Percentiles rank a stretch among this genome's conserved stretches.
Conservation (phyloP, 2,113 vertebrate genomes). For the Morone chrysops region DNA sequence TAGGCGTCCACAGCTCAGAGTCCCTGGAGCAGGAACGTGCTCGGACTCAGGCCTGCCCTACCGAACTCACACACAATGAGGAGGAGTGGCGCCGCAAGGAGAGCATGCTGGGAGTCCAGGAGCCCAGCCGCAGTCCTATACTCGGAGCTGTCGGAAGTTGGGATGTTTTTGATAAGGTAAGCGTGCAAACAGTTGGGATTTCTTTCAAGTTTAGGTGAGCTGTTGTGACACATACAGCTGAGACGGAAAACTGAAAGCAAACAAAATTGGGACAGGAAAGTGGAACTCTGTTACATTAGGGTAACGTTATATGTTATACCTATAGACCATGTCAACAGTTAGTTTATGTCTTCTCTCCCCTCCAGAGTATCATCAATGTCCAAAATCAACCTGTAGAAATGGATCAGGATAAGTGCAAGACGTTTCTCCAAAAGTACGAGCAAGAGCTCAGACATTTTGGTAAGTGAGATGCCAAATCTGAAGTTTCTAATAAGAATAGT, state of each 20-base stretch:
- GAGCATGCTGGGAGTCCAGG: slow-evolving; percentile 88
- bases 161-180: slow-evolving; percentile 95
- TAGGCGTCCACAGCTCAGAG: slow-evolving; percentile 95
- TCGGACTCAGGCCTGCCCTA: slow-evolving; percentile 85
- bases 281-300: not conserved
- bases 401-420: slow-evolving; percentile 88
- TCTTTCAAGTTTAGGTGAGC: not conserved
- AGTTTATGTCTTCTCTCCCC: slow-evolving; percentile 13
- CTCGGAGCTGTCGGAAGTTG: slow-evolving; percentile 87
- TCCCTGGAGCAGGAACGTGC: slow-evolving; percentile 93
- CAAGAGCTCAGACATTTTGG: slow-evolving; percentile 95
- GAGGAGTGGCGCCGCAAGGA: slow-evolving; percentile 97
- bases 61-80: slow-evolving; percentile 89
- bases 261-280: not conserved
- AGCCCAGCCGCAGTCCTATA: slow-evolving; percentile 85
- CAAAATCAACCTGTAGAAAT: slow-evolving; percentile 85
- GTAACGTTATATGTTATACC: not conserved
- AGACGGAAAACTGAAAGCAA: not conserved
- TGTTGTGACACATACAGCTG: not conserved
- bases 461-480: slow-evolving; percentile 76
- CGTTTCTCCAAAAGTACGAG: slow-evolving; percentile 92
- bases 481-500: not conserved
- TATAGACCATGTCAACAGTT: not conserved
- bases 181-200: not conserved
- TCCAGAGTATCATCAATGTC: slow-evolving; percentile 94